Base-by-base conservation (phyloP, 2,888 invertebrate genomes). In the Polyommatus iphigenia region DNA sequence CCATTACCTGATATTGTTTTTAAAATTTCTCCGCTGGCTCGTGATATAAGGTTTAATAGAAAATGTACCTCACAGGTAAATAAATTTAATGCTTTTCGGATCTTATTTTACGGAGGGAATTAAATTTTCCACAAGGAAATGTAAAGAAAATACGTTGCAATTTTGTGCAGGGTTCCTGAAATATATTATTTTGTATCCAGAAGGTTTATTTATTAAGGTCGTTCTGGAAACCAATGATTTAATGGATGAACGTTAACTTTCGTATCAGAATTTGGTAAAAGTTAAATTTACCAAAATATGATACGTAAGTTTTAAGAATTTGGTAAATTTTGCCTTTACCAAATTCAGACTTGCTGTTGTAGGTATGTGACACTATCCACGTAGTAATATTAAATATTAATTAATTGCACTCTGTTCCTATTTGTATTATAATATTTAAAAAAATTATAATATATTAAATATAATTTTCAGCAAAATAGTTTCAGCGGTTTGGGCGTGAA, bases 1-100 rank as follows among this genome's bases (percentile, higher is more conserved):
- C 80, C 77, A 78, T 80, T 80, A 79, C 78, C 79, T 79, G 79
- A 80, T 79, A 80, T 80, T 80, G 79, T 78, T 72, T 46, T 73
- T 76, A 75, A 78, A 76, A 79, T 71, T 75, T 77, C 20, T 75
- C 29, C 50, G 29, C 75, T 75, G 50, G 24, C 73, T 73, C 75
- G 54, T 8, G 7, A 75, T 46, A 32, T 46, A 50, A 75, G 50
- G 75, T 24, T 75, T 75, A 75, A 32, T 75, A 50, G 75, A 54
- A 54, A 54, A 75, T 54, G 75, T 20, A 32, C 29, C 41, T 41
- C 67, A 32, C 67, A 29, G 54, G 50, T 75, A 75, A 75, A 75
- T 54, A 54, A 54, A 18, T 29, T 75, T 75, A 75, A 54, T 24
- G 24, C 50, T 75, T 75, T 75, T 67, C 67, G 32, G 67, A 67